Conservation (phyloP, 2,888 invertebrate species). For the Parasteatoda lunata region DNA sequence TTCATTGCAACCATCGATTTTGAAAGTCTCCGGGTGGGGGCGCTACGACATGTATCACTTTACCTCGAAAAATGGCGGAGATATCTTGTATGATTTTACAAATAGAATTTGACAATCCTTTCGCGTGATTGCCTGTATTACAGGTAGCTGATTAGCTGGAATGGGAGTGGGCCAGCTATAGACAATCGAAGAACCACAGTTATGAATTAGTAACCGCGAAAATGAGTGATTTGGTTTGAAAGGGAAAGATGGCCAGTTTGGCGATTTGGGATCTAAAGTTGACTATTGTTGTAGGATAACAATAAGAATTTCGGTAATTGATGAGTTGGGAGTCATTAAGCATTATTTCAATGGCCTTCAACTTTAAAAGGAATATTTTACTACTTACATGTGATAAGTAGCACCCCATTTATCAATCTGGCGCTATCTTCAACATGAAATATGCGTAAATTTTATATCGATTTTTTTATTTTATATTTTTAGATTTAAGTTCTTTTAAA, state of each 20-base stretch:
- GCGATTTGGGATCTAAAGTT: slow-evolving; percentile 28
- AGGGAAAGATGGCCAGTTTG: slow-evolving; percentile 12
- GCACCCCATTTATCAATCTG: too few species aligned
- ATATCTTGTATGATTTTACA: slow-evolving; percentile 35
- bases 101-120: slow-evolving; percentile 49
- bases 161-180: slow-evolving; percentile 6
- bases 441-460: too few species aligned
- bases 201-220: slow-evolving; percentile 60
- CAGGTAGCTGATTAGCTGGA: slow-evolving; percentile 37
- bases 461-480: too few species aligned
- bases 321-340: too few species aligned
- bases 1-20: not conserved
- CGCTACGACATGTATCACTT: slow-evolving; percentile 22
- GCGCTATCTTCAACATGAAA: too few species aligned
- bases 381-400: too few species aligned
- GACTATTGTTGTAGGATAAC: slow-evolving; percentile 14
- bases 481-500: too few species aligned
- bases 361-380: too few species aligned
- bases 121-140: slow-evolving; percentile 54
- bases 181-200: slow-evolving; percentile 29
- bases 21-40: not conserved
- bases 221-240: slow-evolving; percentile 46
- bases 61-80: not conserved
- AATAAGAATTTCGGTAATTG: too few species aligned
- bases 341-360: too few species aligned